Base-by-base conservation (phyloP, 2,797 vertebrate genomes). In the Benthosema pterotum region DNA sequence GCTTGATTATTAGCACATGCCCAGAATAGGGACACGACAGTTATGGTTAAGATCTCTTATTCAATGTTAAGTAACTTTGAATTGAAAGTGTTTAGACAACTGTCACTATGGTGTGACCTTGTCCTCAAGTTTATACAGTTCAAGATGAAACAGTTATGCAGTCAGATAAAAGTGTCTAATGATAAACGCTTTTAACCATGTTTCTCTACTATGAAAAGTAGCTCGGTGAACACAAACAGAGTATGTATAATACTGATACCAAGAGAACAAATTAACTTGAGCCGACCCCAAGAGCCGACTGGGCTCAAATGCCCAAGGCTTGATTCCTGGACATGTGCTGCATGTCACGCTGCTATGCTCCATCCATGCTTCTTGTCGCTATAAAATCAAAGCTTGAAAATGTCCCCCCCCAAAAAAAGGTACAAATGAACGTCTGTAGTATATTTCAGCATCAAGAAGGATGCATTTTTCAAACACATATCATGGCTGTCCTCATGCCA, bases 241-340 rank as follows among this genome's bases (percentile, higher is more conserved):
- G 71, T 71, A 67, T 6, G 38, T 67, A 45, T 60, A 87, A 88
- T 75, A 87, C 82, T 83, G 80, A 83, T 55, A 61, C 48, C n/a
- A 63, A 4, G 5, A 11, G 17, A 43, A 42, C 56, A 49, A 38
- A 61, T 62, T 53, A 63, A 50, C 69, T 77, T 38, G 32, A 9
- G 32, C 7, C 32, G 32, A 38, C 8, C 28, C 28, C 8, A 2
- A 11, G 7, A 38, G 32, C 32, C 32, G 8, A 2, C 7, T 38
- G 32, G 32, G 32, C 32, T 38, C 7, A 38, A 38, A 38, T 7
- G 32, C 32, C 32, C 11, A 9, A 38, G 7, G 32, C 11, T 38
- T 38, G 8, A 38, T 9, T 38, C 32, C 32, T 38, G 32, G 28
- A 32, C 28, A 32, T 32, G 0, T 32, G 32, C 32, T 38, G 8